Conservation (phyloP, 1,140 invertebrate species). For the Diploscapter pachys region DNA sequence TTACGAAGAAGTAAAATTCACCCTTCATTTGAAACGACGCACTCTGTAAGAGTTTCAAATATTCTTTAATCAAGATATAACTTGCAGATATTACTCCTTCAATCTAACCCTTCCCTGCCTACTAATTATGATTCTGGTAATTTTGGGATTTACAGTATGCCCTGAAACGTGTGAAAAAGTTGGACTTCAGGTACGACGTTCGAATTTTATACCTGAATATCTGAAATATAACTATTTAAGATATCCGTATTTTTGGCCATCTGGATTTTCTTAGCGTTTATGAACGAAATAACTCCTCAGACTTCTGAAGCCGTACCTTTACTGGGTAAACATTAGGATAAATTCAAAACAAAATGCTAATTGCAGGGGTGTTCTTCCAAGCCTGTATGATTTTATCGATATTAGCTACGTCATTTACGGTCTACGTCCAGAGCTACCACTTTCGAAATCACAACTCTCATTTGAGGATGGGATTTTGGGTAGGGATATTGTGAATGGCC, state of each 20-base stretch:
- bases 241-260: slow-evolving; percentile 61
- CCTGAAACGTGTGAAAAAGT: slow-evolving; percentile 81
- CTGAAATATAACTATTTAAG: slow-evolving; percentile 56
- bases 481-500: slow-evolving; percentile 5
- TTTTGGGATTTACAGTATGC: slow-evolving; percentile 93
- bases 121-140: slow-evolving; percentile 93
- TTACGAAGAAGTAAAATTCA: slow-evolving; percentile 94
- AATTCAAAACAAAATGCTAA: slow-evolving; percentile 1
- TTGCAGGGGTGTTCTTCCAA: slow-evolving; percentile 43
- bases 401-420: slow-evolving; percentile 44
- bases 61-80: slow-evolving; percentile 28
- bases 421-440: slow-evolving; percentile 51
- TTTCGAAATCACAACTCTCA: slow-evolving; percentile 39
- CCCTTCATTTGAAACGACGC: slow-evolving; percentile 88
- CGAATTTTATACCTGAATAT: slow-evolving; percentile 14
- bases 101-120: slow-evolving; percentile 98
- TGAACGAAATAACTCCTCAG: slow-evolving; percentile 77
- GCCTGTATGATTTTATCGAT: slow-evolving; percentile 49
- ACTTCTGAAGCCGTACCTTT: slow-evolving; percentile 93
- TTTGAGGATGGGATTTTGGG: slow-evolving; percentile 49
- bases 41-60: slow-evolving; percentile 68
- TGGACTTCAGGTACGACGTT: slow-evolving; percentile 70
- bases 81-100: slow-evolving; percentile 85
- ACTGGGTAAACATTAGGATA: slow-evolving; percentile 71
- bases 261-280: slow-evolving; percentile 59